Evolutionary conservation across 2,888 invertebrate genomes (phyloP), one percentile per base, ranked within the genome.

Genomic region (Metopia argyrocephala): DNA sequence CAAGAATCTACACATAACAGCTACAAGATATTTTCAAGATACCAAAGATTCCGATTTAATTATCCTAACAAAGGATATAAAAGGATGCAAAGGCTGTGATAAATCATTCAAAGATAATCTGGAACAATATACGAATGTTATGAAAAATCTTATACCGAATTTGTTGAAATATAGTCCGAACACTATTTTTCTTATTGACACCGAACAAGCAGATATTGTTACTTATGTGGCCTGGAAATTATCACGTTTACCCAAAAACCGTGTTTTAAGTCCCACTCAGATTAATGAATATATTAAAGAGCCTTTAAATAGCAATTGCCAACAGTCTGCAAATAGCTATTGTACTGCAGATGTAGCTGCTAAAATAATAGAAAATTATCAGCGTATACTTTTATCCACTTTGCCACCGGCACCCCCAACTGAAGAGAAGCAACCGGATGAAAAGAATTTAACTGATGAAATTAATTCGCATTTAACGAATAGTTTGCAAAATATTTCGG

Each of bases 21-120:
- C 73, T 9, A 69, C 78, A 3, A 74, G 57, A 64, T 15, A 79
- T 52, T 74, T 79, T 46, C 66, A 73, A 3, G 78, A 74, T 2
- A 79, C 78, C 28, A 38, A 62, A 3, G 45, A 79, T 64, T 79
- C 78, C 0, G 68, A 74, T 50, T 61, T 79, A 7, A 79, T 79
- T 7, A 74, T 79, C 25, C 20, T 79, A 45, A 74, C 74, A 15
- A 68, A 64, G 9, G 78, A 74, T 20, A 62, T 74, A 28, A 46
- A 68, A 21, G n/a, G n/a, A 9, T 27, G 5, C 2, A 27, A 31
- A 15, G 18, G 59, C n/a, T 3, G 18, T 3, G 5, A 7, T 1
- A 48, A 3, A 5, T 31, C 56, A 2, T 31, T 52, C 12, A 59
- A 45, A 5, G 56, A 69, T 5, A 59, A 46, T 9, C 4, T 57